These are phyloP conservation scores for Cygnus buccinator DNA, from an alignment of 2,113 vertebrate species.

Conservation along the genomic window DNA sequence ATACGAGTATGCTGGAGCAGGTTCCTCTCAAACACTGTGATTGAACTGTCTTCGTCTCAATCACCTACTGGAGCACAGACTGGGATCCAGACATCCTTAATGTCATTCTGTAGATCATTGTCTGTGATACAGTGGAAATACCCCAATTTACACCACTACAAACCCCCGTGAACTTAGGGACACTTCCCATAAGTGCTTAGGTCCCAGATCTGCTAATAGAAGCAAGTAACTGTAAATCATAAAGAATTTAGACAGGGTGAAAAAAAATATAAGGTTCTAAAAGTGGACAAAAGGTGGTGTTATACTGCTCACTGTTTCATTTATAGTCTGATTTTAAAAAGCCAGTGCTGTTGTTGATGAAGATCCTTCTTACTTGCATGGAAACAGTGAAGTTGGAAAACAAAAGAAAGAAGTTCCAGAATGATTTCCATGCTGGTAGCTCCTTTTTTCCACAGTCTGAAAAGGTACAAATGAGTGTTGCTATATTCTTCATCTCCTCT, in stretches of 20 bases:
- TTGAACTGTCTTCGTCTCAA: not conserved
- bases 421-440: not conserved
- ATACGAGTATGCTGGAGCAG: not conserved
- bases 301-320: not conserved
- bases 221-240: not conserved
- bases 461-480: rapidly evolving
- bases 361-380: not conserved
- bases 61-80: not conserved
- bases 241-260: not conserved
- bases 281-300: not conserved
- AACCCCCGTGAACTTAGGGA: not conserved
- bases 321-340: not conserved
- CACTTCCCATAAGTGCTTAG: not conserved
- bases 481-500: not conserved
- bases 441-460: not conserved
- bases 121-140: not conserved
- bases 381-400: not conserved
- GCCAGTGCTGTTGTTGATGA: not conserved
- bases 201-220: not conserved
- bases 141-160: not conserved
- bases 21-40: not conserved
- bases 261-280: not conserved
- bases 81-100: not conserved
- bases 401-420: not conserved
- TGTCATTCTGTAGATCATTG: not conserved